Conservation (phyloP, 2,113 vertebrate species). For the Panthera uncia region DNA sequence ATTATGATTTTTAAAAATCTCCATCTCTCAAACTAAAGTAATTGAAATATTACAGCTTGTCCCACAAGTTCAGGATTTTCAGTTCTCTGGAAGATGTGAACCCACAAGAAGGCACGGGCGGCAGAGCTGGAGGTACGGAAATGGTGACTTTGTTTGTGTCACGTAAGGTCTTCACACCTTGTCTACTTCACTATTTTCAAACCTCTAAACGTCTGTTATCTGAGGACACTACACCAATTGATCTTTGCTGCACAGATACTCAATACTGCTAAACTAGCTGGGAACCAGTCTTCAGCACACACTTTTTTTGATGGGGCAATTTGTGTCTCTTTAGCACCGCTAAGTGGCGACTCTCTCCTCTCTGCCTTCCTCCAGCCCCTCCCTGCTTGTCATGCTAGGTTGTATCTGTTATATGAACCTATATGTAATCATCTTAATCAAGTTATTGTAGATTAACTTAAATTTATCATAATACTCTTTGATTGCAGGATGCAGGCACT, state of each 20-base stretch:
- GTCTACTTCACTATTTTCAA: background rate
- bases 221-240: background rate
- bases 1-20: background rate
- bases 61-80: background rate
- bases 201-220: background rate
- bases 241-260: background rate
- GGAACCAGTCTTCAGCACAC: no score
- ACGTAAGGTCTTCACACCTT: background rate
- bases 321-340: background rate
- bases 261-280: background rate
- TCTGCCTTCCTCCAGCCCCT: background rate
- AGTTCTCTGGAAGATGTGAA: background rate
- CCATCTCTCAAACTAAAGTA: background rate
- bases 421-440: background rate
- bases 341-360: background rate
- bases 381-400: background rate
- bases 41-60: background rate
- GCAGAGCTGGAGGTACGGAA: background rate
- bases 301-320: rapidly evolving
- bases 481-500: background rate
- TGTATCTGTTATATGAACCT: background rate
- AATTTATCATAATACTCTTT: background rate
- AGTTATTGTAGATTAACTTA: background rate
- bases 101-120: background rate
- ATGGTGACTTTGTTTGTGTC: background rate